These are phyloP conservation scores for Drosophila ogumai DNA, from an alignment of 1,140 invertebrate species.

Conservation along the genomic window DNA sequence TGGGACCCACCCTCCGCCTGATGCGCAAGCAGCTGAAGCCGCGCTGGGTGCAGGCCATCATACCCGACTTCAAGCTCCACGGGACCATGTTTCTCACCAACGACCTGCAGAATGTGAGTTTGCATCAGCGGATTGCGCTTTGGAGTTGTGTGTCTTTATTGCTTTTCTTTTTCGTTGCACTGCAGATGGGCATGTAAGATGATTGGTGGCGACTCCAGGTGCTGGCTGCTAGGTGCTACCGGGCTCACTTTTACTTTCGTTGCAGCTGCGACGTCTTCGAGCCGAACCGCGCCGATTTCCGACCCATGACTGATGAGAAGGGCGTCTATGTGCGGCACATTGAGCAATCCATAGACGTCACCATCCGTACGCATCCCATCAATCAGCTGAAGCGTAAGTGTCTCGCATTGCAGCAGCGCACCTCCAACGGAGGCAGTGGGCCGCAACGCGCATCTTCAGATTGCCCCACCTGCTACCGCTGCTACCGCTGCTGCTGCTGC, in stretches of 20 bases:
- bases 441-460: slow-evolving; percentile 49
- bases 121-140: neutral
- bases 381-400: slow-evolving; percentile 86
- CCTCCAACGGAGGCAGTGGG: slow-evolving; percentile 61
- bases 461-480: slow-evolving; percentile 61
- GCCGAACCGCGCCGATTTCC: slow-evolving; percentile 90
- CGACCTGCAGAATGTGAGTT: slow-evolving; percentile 90
- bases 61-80: slow-evolving; percentile 91
- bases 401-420: slow-evolving; percentile 64
- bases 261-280: slow-evolving; percentile 91
- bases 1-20: slow-evolving; percentile 87
- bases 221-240: neutral
- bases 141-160: slow-evolving; percentile 10
- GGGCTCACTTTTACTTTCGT: slow-evolving; percentile 67
- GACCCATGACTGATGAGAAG: slow-evolving; percentile 90
- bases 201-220: neutral
- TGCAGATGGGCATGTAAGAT: slow-evolving; percentile 78
- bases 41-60: slow-evolving; percentile 89
- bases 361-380: slow-evolving; percentile 89
- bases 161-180: slow-evolving; percentile 15
- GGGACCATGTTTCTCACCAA: slow-evolving; percentile 91
- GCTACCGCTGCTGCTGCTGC: slow-evolving; percentile 12
- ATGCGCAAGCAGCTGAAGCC: slow-evolving; percentile 89
- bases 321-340: slow-evolving; percentile 92
- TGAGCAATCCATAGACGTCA: slow-evolving; percentile 92